Evolutionary conservation across 2,888 invertebrate genomes (phyloP).

Genomic region (Cordilura impudica): DNA sequence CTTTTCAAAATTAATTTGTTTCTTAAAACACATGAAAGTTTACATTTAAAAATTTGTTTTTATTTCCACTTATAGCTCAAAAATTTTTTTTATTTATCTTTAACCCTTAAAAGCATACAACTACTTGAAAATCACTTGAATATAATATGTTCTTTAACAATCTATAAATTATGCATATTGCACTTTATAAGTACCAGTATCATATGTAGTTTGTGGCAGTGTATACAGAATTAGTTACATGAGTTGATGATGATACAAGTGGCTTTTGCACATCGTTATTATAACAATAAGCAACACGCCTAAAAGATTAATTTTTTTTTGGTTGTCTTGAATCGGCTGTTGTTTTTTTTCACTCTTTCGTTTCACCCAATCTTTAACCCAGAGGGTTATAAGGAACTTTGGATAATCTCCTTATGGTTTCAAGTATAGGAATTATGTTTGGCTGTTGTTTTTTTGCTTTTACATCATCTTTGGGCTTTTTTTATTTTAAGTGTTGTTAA

Average conservation of each 20-base stretch:
- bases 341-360: neutral
- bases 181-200: slow-evolving; percentile 21
- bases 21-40: neutral
- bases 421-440: slow-evolving; percentile 51
- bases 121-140: slow-evolving; percentile 5
- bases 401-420: slow-evolving; percentile 50
- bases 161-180: slow-evolving; percentile 49
- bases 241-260: slow-evolving; percentile 68
- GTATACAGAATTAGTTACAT: slow-evolving; percentile 23
- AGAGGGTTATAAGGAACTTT: slow-evolving; percentile 10
- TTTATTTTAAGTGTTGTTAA: slow-evolving; percentile 57
- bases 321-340: slow-evolving; percentile 13
- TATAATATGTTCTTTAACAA: neutral
- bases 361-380: slow-evolving; percentile 4
- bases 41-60: neutral
- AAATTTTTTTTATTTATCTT: neutral
- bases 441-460: slow-evolving; percentile 12
- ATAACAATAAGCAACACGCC: slow-evolving; percentile 74
- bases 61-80: too few relatives aligned
- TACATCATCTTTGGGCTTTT: neutral
- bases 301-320: slow-evolving; percentile 73
- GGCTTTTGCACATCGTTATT: slow-evolving; percentile 77
- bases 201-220: neutral
- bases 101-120: slow-evolving; percentile 2
- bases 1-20: too few relatives aligned